Conservation (phyloP, 2,797 vertebrate genomes). For the Apodemus agrarius region DNA sequence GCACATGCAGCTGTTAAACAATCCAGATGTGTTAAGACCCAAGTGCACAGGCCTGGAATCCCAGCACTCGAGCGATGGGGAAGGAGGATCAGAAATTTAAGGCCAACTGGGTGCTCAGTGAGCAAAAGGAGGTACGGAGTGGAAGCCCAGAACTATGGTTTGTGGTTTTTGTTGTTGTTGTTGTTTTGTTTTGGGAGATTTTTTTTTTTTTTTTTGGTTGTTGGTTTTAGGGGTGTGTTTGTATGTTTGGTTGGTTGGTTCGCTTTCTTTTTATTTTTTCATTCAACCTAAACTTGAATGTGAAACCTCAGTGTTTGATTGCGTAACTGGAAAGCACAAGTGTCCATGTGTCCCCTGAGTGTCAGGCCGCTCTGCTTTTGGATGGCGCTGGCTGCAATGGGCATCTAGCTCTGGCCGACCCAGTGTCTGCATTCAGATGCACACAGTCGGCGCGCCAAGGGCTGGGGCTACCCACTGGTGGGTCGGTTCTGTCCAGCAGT, state of each 20-base stretch:
- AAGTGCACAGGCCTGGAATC: no score
- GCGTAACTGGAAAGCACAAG: background rate
- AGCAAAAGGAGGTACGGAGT: background rate
- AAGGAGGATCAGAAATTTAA: background rate
- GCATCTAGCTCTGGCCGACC: background rate
- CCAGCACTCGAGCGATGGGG: background rate
- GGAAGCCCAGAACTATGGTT: background rate
- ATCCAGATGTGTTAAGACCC: background rate
- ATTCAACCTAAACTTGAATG: background rate
- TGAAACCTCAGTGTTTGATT: background rate
- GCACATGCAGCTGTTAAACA: background rate
- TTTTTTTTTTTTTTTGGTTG: no score
- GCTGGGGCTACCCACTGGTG: background rate
- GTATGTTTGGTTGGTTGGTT: background rate
- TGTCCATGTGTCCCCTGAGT: background rate
- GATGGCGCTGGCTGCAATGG: conserved; percentile 1
- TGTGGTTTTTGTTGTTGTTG: background rate
- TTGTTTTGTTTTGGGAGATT: no score
- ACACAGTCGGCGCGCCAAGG: background rate
- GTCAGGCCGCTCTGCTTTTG: background rate
- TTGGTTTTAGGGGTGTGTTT: background rate
- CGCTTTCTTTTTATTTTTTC: background rate
- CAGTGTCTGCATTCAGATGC: background rate
- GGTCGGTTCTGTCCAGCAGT: background rate
- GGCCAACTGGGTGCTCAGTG: background rate